These are phyloP conservation scores for Pseudomyrmex dendroicus DNA, from an alignment of 1,140 invertebrate species.

Conservation along the genomic window DNA sequence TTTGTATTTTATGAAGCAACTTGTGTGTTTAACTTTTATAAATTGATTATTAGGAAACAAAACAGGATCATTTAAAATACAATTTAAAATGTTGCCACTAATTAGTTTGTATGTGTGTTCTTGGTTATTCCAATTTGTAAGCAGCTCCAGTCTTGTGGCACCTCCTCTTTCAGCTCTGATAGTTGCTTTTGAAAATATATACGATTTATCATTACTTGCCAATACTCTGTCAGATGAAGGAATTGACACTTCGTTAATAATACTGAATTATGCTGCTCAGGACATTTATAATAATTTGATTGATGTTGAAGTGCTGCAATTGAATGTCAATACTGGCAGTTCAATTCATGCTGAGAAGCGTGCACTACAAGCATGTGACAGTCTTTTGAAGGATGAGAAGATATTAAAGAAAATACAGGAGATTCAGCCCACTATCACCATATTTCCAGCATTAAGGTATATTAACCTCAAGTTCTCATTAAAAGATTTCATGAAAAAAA, in stretches of 20 bases:
- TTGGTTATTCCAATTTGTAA: slow-evolving; percentile 22
- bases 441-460: slow-evolving; percentile 82
- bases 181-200: slow-evolving; percentile 80
- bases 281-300: slow-evolving; percentile 79
- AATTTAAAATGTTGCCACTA: slow-evolving; percentile 28
- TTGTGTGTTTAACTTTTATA: not conserved
- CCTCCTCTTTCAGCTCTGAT: slow-evolving; percentile 80
- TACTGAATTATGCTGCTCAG: slow-evolving; percentile 62
- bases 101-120: slow-evolving; percentile 13
- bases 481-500: not conserved
- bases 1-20: too few species aligned
- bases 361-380: slow-evolving; percentile 78
- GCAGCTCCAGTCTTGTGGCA: slow-evolving; percentile 71
- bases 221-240: slow-evolving; percentile 81
- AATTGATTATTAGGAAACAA: not conserved
- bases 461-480: not conserved
- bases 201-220: slow-evolving; percentile 82
- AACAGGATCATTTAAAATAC: not conserved
- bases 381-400: slow-evolving; percentile 72
- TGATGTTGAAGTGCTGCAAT: slow-evolving; percentile 76
- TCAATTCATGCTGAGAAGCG: slow-evolving; percentile 54
- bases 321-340: slow-evolving; percentile 67
- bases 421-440: slow-evolving; percentile 79
- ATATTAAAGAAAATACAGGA: slow-evolving; percentile 73
- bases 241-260: slow-evolving; percentile 78